These are phyloP conservation scores for Lepidochrysops patricia DNA, from an alignment of 2,888 invertebrate genomes.

Conservation along the genomic window DNA sequence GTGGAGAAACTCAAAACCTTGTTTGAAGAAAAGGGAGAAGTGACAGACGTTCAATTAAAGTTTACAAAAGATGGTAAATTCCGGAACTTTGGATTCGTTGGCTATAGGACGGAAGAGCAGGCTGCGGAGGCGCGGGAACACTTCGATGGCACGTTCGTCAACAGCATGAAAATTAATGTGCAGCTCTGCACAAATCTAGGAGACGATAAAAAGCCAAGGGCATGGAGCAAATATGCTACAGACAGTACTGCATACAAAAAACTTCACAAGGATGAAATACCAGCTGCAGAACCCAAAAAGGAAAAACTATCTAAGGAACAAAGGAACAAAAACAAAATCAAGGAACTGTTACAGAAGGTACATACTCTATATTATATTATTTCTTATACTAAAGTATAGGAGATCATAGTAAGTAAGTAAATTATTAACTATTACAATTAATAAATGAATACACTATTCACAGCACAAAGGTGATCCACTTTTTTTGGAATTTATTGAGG, in stretches of 20 bases:
- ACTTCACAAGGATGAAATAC: conserved; percentile 49
- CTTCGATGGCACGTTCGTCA: conserved; percentile 89
- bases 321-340: conserved; percentile 72
- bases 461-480: conserved; percentile 90
- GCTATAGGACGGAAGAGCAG: conserved; percentile 87
- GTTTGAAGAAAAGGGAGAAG: conserved; percentile 86
- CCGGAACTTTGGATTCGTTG: conserved; percentile 94
- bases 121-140: conserved; percentile 84
- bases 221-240: conserved; percentile 94
- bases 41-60: conserved; percentile 96
- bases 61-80: conserved; percentile 94
- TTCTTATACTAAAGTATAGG: too few relatives aligned
- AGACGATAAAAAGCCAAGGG: conserved; percentile 83
- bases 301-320: conserved; percentile 44
- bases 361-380: too few relatives aligned
- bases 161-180: conserved; percentile 86
- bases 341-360: conserved; percentile 80
- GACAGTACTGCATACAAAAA: conserved; percentile 82
- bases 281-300: conserved; percentile 39
- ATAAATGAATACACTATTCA: too few relatives aligned
- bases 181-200: conserved; percentile 82
- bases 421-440: too few relatives aligned
- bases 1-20: conserved; percentile 82
- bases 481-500: conserved; percentile 91
- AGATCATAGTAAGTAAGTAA: too few relatives aligned